Percentiles rank a stretch among this genome's conserved stretches.
phyloP scores from a whole-genome alignment of 2,888 invertebrate genomes.

The Melinopterus prodromus region DNA sequence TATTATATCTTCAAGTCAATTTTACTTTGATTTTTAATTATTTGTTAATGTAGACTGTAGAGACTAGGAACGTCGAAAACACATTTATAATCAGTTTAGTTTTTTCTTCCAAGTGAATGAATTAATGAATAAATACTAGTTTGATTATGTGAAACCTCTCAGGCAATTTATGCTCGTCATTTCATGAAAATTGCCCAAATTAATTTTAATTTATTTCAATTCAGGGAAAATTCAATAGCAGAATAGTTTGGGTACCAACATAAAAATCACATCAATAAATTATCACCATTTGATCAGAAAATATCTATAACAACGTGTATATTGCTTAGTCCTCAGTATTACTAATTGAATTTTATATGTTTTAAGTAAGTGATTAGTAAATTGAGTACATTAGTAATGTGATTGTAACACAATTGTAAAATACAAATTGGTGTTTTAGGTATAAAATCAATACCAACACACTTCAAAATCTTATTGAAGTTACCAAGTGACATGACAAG shows the following conservation, averaged over 20 bases:
- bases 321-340: neutral
- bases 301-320: neutral
- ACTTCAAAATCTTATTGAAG: neutral
- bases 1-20: neutral
- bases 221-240: neutral
- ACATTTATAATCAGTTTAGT: too few species aligned
- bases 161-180: neutral
- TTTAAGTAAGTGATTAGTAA: neutral
- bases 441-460: conserved; percentile 4
- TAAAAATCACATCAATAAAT: neutral
- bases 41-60: neutral
- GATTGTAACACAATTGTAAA: neutral
- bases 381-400: neutral
- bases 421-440: neutral
- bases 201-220: neutral
- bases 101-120: too few species aligned
- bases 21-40: neutral
- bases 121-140: too few species aligned
- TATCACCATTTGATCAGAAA: neutral
- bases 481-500: conserved; percentile 25
- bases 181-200: neutral
- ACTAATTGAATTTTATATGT: neutral
- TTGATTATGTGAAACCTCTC: neutral
- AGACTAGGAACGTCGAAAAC: neutral
- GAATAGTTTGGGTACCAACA: neutral